Percentiles rank a stretch among this genome's conserved stretches.
Conservation (phyloP, 2,797 vertebrate species). For the Notolepis coatsorum region DNA sequence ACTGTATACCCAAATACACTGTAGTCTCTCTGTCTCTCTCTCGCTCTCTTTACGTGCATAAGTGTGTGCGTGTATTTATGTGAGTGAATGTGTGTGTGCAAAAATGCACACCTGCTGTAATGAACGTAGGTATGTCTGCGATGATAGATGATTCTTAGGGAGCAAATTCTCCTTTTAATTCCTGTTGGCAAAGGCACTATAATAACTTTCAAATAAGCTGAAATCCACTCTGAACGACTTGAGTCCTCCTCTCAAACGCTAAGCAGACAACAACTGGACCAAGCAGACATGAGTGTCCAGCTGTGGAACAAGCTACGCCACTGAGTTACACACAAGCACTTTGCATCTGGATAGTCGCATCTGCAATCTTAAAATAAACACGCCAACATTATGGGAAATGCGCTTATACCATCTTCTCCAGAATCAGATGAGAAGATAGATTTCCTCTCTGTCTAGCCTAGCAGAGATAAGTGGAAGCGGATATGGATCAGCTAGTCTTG, state of each 20-base stretch:
- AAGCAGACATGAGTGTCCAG: conserved; percentile 57
- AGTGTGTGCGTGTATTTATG: background rate
- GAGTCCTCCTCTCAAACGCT: conserved; percentile 40
- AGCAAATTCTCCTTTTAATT: conserved; percentile 49
- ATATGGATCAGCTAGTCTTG: too few relatives aligned
- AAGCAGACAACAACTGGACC: conserved; percentile 4
- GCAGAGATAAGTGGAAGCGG: too few relatives aligned
- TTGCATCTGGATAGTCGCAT: too few relatives aligned
- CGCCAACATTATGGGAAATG: too few relatives aligned
- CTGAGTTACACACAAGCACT: too few relatives aligned
- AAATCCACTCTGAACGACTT: conserved; percentile 68
- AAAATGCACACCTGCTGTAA: conserved; percentile 20
- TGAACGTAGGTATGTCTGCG: conserved; percentile 38
- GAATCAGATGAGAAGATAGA: too few relatives aligned
- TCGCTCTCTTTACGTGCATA: too few relatives aligned
- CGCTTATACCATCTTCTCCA: too few relatives aligned
- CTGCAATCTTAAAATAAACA: too few relatives aligned
- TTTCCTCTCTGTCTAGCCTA: too few relatives aligned
- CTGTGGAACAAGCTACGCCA: too few relatives aligned
- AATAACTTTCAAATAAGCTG: conserved; percentile 57
- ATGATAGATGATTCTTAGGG: conserved; percentile 33
- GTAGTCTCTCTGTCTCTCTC: background rate
- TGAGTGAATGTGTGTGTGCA: background rate
- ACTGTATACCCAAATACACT: conserved; percentile 18
- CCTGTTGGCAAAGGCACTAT: conserved; percentile 43